These are phyloP conservation scores for Atta colombica DNA, from an alignment of 1,140 invertebrate species.

Conservation along the genomic window DNA sequence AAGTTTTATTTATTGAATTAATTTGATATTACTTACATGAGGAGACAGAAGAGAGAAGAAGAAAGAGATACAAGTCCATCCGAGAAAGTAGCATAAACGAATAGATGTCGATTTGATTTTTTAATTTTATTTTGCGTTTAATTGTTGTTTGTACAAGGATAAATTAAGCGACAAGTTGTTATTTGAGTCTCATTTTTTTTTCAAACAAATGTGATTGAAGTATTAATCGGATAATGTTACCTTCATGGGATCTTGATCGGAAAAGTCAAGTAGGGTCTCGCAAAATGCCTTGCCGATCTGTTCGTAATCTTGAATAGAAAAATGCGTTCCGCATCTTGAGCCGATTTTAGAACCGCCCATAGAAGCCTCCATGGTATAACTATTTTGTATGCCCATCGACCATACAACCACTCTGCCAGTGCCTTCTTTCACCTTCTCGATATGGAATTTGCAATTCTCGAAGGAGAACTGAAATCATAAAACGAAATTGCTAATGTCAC, in stretches of 20 bases:
- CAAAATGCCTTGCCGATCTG: conserved; percentile 95
- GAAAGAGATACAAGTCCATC: background rate
- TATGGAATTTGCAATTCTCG: conserved; percentile 96
- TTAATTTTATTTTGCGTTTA: background rate
- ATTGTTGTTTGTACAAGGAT: background rate
- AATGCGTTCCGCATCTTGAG: conserved; percentile 94
- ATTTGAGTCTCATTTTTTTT: background rate
- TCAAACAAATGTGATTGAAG: conserved; percentile 45
- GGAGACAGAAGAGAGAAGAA: too few species aligned
- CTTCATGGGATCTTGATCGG: conserved; percentile 95
- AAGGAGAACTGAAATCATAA: conserved; percentile 93
- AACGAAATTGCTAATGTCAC: background rate
- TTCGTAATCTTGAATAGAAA: conserved; percentile 93
- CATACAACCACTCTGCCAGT: conserved; percentile 97
- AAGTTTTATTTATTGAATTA: background rate
- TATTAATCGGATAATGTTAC: conserved; percentile 80
- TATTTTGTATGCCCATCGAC: conserved; percentile 97
- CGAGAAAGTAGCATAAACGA: background rate
- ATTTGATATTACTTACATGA: conserved; percentile 14
- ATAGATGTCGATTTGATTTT: background rate
- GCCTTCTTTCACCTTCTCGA: conserved; percentile 97
- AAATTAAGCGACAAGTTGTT: background rate
- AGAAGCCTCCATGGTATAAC: conserved; percentile 97
- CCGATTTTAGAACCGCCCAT: conserved; percentile 95
- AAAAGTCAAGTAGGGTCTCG: conserved; percentile 96